Evolutionary conservation across 2,797 vertebrate species (phyloP), one percentile per base, ranked within the genome.

Genomic region (Buceros bicornis): DNA sequence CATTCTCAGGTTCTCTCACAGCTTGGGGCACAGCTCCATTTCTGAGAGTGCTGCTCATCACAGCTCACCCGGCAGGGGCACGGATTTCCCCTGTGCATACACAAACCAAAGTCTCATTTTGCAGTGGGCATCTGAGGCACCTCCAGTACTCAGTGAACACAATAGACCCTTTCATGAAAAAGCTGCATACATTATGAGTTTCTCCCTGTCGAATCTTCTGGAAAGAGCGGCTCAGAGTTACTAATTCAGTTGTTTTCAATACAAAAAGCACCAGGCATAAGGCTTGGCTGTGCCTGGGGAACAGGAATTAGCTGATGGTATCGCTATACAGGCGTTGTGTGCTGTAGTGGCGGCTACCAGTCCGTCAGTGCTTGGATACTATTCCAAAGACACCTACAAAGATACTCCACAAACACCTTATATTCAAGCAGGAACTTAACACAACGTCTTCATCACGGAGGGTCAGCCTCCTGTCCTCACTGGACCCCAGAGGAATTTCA

Each of bases 311-410:
- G 20, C 20, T 53, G 31, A 8, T 1, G 57, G 57, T 19, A 48
- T 25, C 72, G 31, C 22, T 56, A 4, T 3, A 48, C 8, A 16
- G 0, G 0, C 29, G 25, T 6, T 12, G 18, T 5, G 8, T 43
- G 33, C 31, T 61, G 8, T 3, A 67, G 29, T 2, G 58, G 47
- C 14, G 71, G 8, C 58, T 43, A 8, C 6, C 16, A 29, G 28
- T 25, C 50, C 66, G 57, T 0, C 11, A 10, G 71, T 45, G 15
- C 25, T 47, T 67, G 26, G 20, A 40, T 26, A 58, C 15, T 11
- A 6, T 16, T 48, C 33, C 17, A 19, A 60, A 79, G 54, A 48
- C n/a, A 48, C 5, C 22, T 60, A 79, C 5, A 42, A 74, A 70
- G 47, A 61, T 25, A 42, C 16, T 53, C 18, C 26, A 26, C 35